Conservation (phyloP, 1,140 invertebrate genomes). For the Phymastichus coffea region DNA sequence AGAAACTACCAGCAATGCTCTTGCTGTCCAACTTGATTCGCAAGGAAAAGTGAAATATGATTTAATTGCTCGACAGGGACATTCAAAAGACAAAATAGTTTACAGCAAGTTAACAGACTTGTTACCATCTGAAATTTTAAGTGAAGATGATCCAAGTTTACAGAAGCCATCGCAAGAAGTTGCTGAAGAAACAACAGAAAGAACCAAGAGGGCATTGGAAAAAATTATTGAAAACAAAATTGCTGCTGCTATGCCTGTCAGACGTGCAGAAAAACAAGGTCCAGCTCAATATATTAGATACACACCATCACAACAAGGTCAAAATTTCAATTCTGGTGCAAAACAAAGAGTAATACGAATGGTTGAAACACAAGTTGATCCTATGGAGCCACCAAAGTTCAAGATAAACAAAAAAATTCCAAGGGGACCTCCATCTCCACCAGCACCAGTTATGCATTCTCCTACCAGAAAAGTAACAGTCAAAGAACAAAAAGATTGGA, state of each 20-base stretch:
- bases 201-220: slow-evolving; percentile 79
- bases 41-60: slow-evolving; percentile 97
- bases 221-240: slow-evolving; percentile 88
- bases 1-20: slow-evolving; percentile 80
- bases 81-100: slow-evolving; percentile 95
- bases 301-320: slow-evolving; percentile 95
- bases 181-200: slow-evolving; percentile 83
- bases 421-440: slow-evolving; percentile 95
- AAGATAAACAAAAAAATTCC: slow-evolving; percentile 97
- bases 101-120: slow-evolving; percentile 95
- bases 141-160: slow-evolving; percentile 86
- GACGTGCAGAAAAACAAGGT: slow-evolving; percentile 84
- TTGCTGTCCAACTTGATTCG: slow-evolving; percentile 92
- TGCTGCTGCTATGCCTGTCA: slow-evolving; percentile 89
- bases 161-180: slow-evolving; percentile 85
- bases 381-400: slow-evolving; percentile 98
- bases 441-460: slow-evolving; percentile 95
- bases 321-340: slow-evolving; percentile 93
- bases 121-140: slow-evolving; percentile 88
- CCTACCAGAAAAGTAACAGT: slow-evolving; percentile 96
- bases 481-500: slow-evolving; percentile 99
- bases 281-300: slow-evolving; percentile 97
- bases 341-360: slow-evolving; percentile 97
- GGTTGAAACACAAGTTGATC: slow-evolving; percentile 95
- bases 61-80: slow-evolving; percentile 90